Evolutionary conservation across 2,113 vertebrate genomes (phyloP), one percentile per base, ranked within the genome.

Genomic region (Numida meleagris): DNA sequence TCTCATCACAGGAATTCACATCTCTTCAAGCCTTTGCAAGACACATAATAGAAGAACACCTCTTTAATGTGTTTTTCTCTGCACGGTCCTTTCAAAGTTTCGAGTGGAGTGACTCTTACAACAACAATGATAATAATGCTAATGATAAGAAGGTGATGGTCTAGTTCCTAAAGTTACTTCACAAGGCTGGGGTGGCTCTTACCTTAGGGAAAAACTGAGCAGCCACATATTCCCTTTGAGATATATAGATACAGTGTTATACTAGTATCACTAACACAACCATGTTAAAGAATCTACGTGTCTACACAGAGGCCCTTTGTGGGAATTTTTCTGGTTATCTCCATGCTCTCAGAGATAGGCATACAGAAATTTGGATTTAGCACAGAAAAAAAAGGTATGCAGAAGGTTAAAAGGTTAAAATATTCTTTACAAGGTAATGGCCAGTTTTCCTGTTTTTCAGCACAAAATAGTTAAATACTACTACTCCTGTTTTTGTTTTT

Each of bases 241-340:
- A n/a, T 27, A 34, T 50, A 31, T 9, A 74, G 42, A 84, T 31
- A 53, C 15, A 31, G 51, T 86, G 62, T 7, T 16, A n/a, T 8
- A 38, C 9, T 31, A 34, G 43, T 0, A 0, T 33, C 55, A 33
- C 11, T 74, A 65, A 66, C 3, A 24, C 0, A 2, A 74, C 18
- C 40, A 16, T 25, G 12, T 63, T 51, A 67, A 25, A 46, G 19
- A 70, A 34, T 38, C 72, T 38, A 9, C 12, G 11, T 6, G 31
- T 4, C 25, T 63, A 34, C 29, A 71, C 24, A n/a, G 62, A 4
- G 86, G 40, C 10, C 27, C 42, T 88, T 45, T 43, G 34, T 1
- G 5, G 16, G 9, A 12, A 78, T 63, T 66, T 33, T 67, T 55
- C n/a, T 86, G 38, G n/a, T 16, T 31, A 19, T 25, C 13, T 19